Conservation (phyloP, 2,797 vertebrate species). For the Labeo calbasu region DNA sequence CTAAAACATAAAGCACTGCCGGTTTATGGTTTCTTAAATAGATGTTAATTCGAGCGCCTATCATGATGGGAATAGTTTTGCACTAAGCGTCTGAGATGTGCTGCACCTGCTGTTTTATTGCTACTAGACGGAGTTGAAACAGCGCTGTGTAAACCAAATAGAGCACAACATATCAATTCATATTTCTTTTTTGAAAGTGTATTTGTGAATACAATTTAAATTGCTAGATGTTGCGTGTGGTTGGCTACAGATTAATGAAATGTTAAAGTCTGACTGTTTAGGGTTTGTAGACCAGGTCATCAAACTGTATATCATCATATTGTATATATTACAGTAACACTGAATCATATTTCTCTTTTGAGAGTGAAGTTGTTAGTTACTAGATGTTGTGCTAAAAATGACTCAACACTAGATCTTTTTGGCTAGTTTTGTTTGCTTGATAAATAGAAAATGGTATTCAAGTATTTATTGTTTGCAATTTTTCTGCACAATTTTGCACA, state of each 20-base stretch:
- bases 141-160: constrained; percentile 25
- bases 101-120: constrained; percentile 45
- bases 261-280: neutral
- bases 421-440: neutral
- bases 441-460: neutral
- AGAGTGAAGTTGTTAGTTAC: neutral
- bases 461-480: neutral
- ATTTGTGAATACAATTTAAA: constrained; percentile 3
- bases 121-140: constrained; percentile 26
- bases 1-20: constrained; percentile 34
- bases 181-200: neutral
- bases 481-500: neutral
- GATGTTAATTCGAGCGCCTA: constrained; percentile 41
- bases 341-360: neutral
- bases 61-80: constrained; percentile 39
- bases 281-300: neutral
- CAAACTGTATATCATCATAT: neutral
- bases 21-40: constrained; percentile 44
- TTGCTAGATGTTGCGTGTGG: neutral
- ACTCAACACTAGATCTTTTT: neutral
- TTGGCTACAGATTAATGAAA: neutral
- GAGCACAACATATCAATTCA: constrained; percentile 10
- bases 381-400: neutral
- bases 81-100: constrained; percentile 21
- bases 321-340: neutral